phyloP scores from a whole-genome alignment of 2,113 vertebrate species.

The Haemorhous mexicanus region DNA sequence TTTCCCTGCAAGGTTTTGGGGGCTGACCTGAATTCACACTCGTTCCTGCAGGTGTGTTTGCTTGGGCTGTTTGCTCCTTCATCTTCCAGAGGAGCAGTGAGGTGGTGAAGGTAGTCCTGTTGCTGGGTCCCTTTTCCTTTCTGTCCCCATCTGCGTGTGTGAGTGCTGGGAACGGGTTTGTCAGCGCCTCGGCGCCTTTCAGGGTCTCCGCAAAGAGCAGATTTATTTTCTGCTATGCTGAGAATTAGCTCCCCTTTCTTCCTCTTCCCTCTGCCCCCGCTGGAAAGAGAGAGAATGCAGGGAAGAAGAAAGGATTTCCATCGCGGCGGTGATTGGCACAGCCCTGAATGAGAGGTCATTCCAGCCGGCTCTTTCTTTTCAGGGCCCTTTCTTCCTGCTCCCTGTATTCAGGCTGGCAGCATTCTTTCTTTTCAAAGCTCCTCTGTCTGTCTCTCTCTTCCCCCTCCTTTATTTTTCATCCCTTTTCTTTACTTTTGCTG shows the following conservation, averaged over 20 bases:
- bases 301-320: conserved; percentile 70
- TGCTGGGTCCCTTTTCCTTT: neutral
- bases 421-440: conserved; percentile 73
- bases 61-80: accelerated
- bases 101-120: neutral
- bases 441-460: conserved; percentile 73
- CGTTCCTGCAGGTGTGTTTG: neutral
- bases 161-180: neutral
- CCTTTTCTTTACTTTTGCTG: conserved; percentile 69
- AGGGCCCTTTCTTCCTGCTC: conserved; percentile 66
- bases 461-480: conserved; percentile 70
- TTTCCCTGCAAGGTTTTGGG: neutral
- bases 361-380: conserved; percentile 76
- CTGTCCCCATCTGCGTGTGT: neutral
- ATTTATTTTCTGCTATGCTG: conserved; percentile 65
- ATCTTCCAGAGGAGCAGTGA: neutral
- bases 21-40: neutral
- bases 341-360: conserved; percentile 73
- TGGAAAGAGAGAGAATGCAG: conserved; percentile 70
- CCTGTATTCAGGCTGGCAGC: conserved; percentile 70
- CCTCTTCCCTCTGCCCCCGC: conserved; percentile 57
- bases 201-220: conserved; percentile 12
- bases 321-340: conserved; percentile 73
- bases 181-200: neutral
- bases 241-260: conserved; percentile 68